Percentiles rank a stretch among this genome's conserved stretches.
Evolutionary conservation across 2,113 vertebrate species (phyloP).

Genomic region (Jaculus jaculus): DNA sequence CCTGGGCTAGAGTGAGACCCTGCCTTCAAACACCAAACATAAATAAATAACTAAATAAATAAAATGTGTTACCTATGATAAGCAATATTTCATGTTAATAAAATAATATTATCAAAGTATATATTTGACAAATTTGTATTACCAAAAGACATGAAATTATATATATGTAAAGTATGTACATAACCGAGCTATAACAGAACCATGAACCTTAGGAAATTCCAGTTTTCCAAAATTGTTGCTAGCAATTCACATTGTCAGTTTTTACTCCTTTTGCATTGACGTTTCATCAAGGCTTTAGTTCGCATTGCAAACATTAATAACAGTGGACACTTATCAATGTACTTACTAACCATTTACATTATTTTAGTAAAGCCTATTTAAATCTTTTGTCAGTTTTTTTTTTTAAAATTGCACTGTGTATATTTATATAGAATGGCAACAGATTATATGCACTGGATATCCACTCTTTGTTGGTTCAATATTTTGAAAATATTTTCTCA

Average conservation of each 20-base stretch:
- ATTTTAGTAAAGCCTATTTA: not conserved
- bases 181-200: not conserved
- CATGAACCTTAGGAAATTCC: not conserved
- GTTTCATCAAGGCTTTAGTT: not conserved
- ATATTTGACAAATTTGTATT: not conserved
- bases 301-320: not conserved
- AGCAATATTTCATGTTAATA: not conserved
- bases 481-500: conserved; percentile 5
- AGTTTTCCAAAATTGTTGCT: not conserved
- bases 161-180: not conserved
- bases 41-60: too few relatives aligned
- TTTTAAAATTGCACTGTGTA: not conserved
- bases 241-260: not conserved
- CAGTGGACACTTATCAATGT: not conserved
- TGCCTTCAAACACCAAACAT: too few relatives aligned
- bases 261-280: not conserved
- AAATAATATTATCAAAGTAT: not conserved
- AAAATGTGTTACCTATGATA: not conserved
- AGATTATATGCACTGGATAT: not conserved
- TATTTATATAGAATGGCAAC: not conserved
- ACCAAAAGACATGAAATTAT: not conserved
- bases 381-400: not conserved
- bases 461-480: not conserved
- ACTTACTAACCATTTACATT: not conserved
- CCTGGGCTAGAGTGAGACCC: too few relatives aligned